These are phyloP conservation scores for Oryzias melastigma DNA, from an alignment of 2,113 vertebrate genomes.

Conservation along the genomic window DNA sequence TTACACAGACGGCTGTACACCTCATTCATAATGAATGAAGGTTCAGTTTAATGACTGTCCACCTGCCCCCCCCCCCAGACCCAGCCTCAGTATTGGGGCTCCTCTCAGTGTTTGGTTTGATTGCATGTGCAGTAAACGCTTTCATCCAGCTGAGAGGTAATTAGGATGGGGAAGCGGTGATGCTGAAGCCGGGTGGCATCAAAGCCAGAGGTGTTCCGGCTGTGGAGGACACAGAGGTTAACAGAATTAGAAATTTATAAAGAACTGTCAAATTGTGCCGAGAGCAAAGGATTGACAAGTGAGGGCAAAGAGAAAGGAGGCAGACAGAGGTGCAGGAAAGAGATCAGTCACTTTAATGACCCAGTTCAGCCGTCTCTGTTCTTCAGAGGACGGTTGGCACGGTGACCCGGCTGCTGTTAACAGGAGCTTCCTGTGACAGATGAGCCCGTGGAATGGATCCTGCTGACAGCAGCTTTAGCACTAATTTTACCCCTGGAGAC, in stretches of 20 bases:
- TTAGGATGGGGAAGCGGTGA: slow-evolving; percentile 28
- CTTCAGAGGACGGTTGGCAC: slow-evolving; percentile 57
- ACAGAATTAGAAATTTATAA: slow-evolving; percentile 14
- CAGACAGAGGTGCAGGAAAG: slow-evolving; percentile 42
- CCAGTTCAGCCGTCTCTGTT: slow-evolving; percentile 44
- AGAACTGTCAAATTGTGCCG: slow-evolving; percentile 26
- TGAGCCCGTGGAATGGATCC: slow-evolving; percentile 49
- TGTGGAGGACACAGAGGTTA: slow-evolving; percentile 8
- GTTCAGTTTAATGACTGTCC: slow-evolving; percentile 60
- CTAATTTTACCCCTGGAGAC: slow-evolving; percentile 54
- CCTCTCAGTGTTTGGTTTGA: slow-evolving; percentile 29
- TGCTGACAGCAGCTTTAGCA: slow-evolving; percentile 47
- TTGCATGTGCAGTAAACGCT: slow-evolving; percentile 46
- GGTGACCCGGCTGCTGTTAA: slow-evolving; percentile 63
- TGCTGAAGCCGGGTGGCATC: neutral
- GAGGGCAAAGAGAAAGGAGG: slow-evolving; percentile 34
- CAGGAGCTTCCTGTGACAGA: slow-evolving; percentile 56
- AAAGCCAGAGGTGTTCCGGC: neutral
- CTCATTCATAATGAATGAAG: slow-evolving; percentile 71
- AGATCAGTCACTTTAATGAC: slow-evolving; percentile 66
- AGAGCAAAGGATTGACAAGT: slow-evolving; percentile 43
- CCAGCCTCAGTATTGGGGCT: slow-evolving; percentile 46
- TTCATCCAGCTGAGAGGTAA: slow-evolving; percentile 43
- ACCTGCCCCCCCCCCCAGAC: slow-evolving; percentile 25
- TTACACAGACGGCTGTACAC: slow-evolving; percentile 52